Evolutionary conservation across 1,140 invertebrate genomes (phyloP).

Genomic region (Rhyacophila brunnea): DNA sequence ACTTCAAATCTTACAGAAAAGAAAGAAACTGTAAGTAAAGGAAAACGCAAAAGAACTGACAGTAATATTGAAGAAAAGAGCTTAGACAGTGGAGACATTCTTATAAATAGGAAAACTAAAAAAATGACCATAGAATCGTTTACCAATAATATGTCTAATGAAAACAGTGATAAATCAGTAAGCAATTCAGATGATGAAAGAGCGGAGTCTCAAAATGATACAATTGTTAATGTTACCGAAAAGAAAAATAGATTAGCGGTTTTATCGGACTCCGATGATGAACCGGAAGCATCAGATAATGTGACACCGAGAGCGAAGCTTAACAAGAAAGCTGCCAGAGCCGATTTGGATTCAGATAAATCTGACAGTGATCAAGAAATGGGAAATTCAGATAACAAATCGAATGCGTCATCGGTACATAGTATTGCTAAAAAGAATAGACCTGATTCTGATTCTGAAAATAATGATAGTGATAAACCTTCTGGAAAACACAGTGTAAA

Average conservation of each 20-base stretch:
- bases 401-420: no score
- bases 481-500: neutral
- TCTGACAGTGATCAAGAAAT: neutral
- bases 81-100: neutral
- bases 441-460: neutral
- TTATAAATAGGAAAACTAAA: neutral
- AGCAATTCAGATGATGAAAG: neutral
- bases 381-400: neutral
- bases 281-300: neutral
- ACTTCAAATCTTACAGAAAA: neutral
- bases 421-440: neutral
- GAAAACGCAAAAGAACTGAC: constrained; percentile 3
- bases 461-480: neutral
- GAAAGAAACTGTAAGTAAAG: neutral
- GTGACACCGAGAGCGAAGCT: neutral
- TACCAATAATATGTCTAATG: no score
- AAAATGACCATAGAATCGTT: neutral
- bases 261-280: constrained; percentile 8
- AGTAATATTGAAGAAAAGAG: no score
- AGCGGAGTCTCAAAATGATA: neutral
- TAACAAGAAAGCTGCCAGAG: neutral
- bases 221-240: neutral
- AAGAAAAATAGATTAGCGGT: neutral
- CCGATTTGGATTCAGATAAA: constrained; percentile 1
- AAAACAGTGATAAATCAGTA: constrained; percentile 5